phyloP scores from a whole-genome alignment of 2,797 vertebrate genomes.

The Sebastes vulpes region DNA sequence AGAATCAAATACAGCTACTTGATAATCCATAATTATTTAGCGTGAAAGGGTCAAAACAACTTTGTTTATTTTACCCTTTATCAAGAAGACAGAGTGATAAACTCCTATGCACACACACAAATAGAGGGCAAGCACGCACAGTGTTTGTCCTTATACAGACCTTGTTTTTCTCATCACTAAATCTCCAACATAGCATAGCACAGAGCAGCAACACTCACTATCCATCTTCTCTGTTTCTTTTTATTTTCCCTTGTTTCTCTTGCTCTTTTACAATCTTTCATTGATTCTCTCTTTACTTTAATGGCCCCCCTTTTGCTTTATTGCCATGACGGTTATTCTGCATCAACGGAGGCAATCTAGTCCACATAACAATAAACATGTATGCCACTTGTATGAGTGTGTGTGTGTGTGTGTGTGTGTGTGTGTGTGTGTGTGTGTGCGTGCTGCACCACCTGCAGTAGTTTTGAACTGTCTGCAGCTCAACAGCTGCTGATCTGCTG shows the following conservation, averaged over 20 bases:
- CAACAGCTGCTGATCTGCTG: slow-evolving; percentile 29
- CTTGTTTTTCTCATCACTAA: slow-evolving; percentile 26
- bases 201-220: slow-evolving; percentile 22
- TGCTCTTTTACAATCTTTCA: not conserved
- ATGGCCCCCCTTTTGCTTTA: not conserved
- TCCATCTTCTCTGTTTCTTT: slow-evolving; percentile 11
- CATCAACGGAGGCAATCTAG: not conserved
- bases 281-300: not conserved
- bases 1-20: not conserved
- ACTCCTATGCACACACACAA: not conserved
- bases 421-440: slow-evolving; percentile 17
- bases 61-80: slow-evolving; percentile 27
- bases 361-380: not conserved
- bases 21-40: not conserved
- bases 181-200: slow-evolving; percentile 35
- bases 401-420: not conserved
- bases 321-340: not conserved
- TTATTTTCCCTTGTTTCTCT: not conserved
- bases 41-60: not conserved
- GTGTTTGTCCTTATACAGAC: slow-evolving; percentile 34
- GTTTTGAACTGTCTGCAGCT: slow-evolving; percentile 36
- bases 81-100: slow-evolving; percentile 1
- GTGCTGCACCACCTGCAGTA: slow-evolving; percentile 29
- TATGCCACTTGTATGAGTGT: slow-evolving; percentile 66
- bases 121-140: not conserved